Base-by-base conservation (phyloP, 2,113 vertebrate genomes). In the Opisthocomus hoazin region DNA sequence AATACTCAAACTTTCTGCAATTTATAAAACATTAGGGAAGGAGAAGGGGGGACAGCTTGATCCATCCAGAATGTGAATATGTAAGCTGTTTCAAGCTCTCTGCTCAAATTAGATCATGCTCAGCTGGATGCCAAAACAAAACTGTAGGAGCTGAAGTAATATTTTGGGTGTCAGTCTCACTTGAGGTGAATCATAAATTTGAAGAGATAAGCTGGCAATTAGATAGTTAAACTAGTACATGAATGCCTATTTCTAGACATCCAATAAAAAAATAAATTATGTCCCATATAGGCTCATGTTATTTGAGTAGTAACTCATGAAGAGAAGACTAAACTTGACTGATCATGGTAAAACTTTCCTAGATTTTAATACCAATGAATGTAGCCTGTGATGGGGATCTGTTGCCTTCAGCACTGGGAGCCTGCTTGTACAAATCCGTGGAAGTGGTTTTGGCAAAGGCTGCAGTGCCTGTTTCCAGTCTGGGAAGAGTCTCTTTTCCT, bases 21-120 rank as follows among this genome's bases (percentile, higher is more conserved):
- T 97, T 97, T 97, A 97, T 97, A 97, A 97, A 97, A 96, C 84
- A 96, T 91, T 89, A 87, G 58, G 50, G 94, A 87, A 94, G 96
- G 97, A 91, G 68, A 45, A 73, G 77, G 96, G 83, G 94, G 95
- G 57, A 68, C 79, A 34, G 70, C 80, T 87, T 97, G 97, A 98
- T 98, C 98, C 17, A 27, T 45, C 30, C 7, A 41, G n/a, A 91
- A 22, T 71, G 60, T 1, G 26, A 23, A 20, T 34, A 45, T 46
- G 23, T 53, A n/a, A 23, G 24, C 26, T 46, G 58, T 80, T 90
- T 81, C 24, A 66, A 60, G 8, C 27, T 6, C 37, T 61, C 15
- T 56, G 32, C 45, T 92, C 24, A 68, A 90, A 71, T 20, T 66
- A 69, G 36, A 58, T 78, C 27, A 3, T 1, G 5, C 30, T 88